phyloP scores from a whole-genome alignment of 2,888 invertebrate genomes.

The Brenthis ino region DNA sequence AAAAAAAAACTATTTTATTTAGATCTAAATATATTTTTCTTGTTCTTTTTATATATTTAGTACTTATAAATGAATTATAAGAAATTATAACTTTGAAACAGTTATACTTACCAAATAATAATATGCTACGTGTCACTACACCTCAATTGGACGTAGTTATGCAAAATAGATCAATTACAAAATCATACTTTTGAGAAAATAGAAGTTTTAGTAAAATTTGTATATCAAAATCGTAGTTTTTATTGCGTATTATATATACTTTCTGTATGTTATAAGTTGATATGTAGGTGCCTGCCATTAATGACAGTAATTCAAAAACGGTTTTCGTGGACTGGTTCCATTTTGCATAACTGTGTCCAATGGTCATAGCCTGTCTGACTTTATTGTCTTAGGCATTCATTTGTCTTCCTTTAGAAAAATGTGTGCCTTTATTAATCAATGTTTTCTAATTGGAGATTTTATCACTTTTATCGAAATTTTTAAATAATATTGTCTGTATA shows the following conservation, averaged over 20 bases:
- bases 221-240: no score
- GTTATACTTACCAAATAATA: neutral
- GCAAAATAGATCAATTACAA: no score
- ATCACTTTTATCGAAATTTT: neutral
- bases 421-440: conserved; percentile 24
- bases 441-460: conserved; percentile 7
- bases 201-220: no score
- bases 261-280: no score
- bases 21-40: neutral
- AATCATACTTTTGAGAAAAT: no score
- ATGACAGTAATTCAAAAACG: no score
- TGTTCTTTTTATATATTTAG: neutral
- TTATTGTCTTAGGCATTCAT: conserved; percentile 14
- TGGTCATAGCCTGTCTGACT: neutral
- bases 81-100: neutral
- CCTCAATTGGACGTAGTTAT: neutral
- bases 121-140: conserved; percentile 1
- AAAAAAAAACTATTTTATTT: no score
- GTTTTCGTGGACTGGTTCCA: no score
- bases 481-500: neutral
- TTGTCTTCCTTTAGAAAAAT: conserved; percentile 22
- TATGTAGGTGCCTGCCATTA: no score
- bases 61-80: neutral
- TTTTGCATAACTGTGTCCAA: no score
- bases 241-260: no score